Evolutionary conservation across 2,888 invertebrate species (phyloP).

Genomic region (Lepeophtheirus nordmannii): DNA sequence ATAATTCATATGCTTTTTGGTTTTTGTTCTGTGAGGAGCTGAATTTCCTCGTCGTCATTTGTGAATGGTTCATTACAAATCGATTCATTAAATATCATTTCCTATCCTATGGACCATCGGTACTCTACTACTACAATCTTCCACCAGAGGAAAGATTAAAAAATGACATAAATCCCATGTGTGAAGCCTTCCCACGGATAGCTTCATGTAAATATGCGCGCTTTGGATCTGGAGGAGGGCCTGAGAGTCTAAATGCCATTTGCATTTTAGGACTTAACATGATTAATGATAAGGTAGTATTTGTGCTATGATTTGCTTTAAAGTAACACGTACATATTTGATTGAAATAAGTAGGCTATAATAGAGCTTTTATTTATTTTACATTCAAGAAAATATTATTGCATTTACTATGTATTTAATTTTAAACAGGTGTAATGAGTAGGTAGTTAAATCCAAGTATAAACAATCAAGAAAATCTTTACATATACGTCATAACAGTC

Average conservation of each 20-base stretch:
- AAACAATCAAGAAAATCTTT: no score
- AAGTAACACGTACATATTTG: no score
- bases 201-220: constrained; percentile 14
- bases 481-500: no score
- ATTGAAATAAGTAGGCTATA: no score
- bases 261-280: constrained; percentile 24
- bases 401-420: no score
- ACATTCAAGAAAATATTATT: no score
- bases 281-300: constrained; percentile 23
- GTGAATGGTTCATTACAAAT: constrained; percentile 14
- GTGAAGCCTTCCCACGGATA: constrained; percentile 12
- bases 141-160: background rate
- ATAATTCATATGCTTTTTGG: constrained; percentile 21
- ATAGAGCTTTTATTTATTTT: no score
- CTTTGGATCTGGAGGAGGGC: constrained; percentile 21
- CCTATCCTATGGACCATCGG: constrained; percentile 16
- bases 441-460: no score
- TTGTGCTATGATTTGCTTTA: background rate
- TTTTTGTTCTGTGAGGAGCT: constrained; percentile 16
- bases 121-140: constrained; percentile 1
- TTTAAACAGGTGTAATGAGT: no score
- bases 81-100: constrained; percentile 20
- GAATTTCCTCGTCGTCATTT: constrained; percentile 10
- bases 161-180: constrained; percentile 9
- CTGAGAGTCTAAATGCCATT: constrained; percentile 13